These are phyloP conservation scores for Drosophila repletoides DNA, from an alignment of 1,140 invertebrate species.

Conservation along the genomic window DNA sequence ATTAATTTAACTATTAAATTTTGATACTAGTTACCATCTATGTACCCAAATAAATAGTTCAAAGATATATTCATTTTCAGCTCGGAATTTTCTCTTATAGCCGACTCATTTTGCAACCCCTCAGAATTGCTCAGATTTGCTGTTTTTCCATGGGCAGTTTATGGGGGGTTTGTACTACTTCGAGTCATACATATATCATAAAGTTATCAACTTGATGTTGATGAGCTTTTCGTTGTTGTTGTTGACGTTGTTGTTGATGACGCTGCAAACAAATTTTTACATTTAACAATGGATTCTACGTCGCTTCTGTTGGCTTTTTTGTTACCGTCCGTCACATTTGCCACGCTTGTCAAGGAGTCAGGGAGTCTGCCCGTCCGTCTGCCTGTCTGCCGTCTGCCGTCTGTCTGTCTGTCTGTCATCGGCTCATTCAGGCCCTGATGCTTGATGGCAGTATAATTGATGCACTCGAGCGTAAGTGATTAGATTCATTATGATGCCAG, in stretches of 20 bases:
- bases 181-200: constrained; percentile 35
- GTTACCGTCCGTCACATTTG: constrained; percentile 14
- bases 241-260: constrained; percentile 59
- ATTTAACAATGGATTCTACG: constrained; percentile 63
- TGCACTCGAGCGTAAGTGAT: constrained; percentile 82
- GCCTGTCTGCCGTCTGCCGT: not conserved
- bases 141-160: constrained; percentile 41
- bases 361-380: constrained; percentile 20
- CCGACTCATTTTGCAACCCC: too few species aligned
- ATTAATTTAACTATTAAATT: too few species aligned
- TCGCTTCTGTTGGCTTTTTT: constrained; percentile 42
- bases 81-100: too few species aligned
- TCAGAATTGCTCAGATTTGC: constrained; percentile 31
- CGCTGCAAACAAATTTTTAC: constrained; percentile 73
- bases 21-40: too few species aligned
- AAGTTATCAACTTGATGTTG: constrained; percentile 70
- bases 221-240: constrained; percentile 56
- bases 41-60: too few species aligned
- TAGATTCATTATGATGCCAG: constrained; percentile 82
- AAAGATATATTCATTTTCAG: too few species aligned
- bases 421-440: constrained; percentile 37
- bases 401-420: constrained; percentile 30
- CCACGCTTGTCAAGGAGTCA: constrained; percentile 56
- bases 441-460: constrained; percentile 81
- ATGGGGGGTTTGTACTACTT: constrained; percentile 17